Conservation (phyloP, 2,888 invertebrate species). For the Thysanoteuthis rhombus region DNA sequence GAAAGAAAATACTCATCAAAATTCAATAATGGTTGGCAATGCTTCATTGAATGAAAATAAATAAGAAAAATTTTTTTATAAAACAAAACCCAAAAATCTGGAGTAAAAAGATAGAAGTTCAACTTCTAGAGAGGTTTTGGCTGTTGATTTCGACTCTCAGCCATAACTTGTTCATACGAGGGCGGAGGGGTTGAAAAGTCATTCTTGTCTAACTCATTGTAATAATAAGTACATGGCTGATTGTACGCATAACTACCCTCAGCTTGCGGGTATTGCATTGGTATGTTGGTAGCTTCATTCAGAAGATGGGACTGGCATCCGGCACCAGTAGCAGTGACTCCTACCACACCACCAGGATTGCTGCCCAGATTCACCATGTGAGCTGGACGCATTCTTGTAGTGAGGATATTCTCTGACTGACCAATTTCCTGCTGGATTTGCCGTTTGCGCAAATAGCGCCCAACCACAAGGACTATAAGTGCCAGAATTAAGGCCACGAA, state of each 20-base stretch:
- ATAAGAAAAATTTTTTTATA: not conserved
- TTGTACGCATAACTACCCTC: not conserved
- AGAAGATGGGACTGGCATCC: not conserved
- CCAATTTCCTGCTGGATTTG: not conserved
- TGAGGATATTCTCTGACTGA: not conserved
- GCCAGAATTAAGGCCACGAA: not conserved
- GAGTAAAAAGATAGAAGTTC: not conserved
- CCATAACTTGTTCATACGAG: constrained; percentile 19
- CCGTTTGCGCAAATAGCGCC: not conserved
- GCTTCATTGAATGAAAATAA: too few species aligned
- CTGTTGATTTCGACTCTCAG: not conserved
- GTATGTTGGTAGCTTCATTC: not conserved
- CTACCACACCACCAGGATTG: not conserved
- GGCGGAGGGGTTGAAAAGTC: not conserved
- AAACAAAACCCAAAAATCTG: not conserved
- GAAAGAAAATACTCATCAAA: too few species aligned
- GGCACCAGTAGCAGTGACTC: not conserved
- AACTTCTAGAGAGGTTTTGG: not conserved
- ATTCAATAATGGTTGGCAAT: too few species aligned
- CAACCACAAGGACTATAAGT: not conserved
- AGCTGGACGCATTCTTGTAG: not conserved
- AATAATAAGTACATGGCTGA: not conserved
- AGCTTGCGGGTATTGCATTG: not conserved
- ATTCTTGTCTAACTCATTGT: not conserved
- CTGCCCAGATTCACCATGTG: not conserved